Conservation (phyloP, 1,140 invertebrate species). For the Tetranychus cinnabarinus region DNA sequence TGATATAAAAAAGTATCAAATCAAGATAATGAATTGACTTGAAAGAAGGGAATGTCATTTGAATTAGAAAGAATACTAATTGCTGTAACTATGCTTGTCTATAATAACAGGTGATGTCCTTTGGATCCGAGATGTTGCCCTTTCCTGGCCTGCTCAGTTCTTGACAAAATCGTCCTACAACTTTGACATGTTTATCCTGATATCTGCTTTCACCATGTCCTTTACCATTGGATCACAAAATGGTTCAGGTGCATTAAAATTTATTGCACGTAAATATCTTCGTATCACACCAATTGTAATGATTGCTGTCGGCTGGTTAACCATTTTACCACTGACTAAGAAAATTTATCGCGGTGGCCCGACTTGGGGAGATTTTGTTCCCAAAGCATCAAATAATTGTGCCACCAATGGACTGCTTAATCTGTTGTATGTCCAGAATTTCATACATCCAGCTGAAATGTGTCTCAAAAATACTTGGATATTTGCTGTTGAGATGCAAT, state of each 20-base stretch:
- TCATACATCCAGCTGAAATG: neutral
- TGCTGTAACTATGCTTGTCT: neutral
- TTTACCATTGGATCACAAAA: neutral
- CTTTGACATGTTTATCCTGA: constrained; percentile 7
- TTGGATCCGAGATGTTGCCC: constrained; percentile 1
- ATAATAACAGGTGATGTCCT: constrained; percentile 5
- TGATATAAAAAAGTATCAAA: neutral
- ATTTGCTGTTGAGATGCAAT: constrained; percentile 15
- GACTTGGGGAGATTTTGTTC: constrained; percentile 7
- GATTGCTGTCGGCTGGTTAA: neutral
- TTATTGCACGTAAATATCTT: constrained; percentile 1
- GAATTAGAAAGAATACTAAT: neutral
- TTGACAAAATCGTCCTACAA: constrained; percentile 9
- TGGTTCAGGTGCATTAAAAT: neutral
- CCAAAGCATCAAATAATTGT: constrained; percentile 1
- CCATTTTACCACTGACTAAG: constrained; percentile 5
- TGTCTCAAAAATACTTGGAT: constrained; percentile 16
- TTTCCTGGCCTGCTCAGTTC: constrained; percentile 2
- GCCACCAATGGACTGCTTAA: constrained; percentile 1
- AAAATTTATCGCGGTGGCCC: neutral
- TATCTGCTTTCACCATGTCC: constrained; percentile 6
- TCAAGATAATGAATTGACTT: neutral
- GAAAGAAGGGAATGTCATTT: neutral
- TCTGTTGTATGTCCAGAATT: constrained; percentile 10
- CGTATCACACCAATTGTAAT: constrained; percentile 2